Evolutionary conservation across 30 jellyfish, hydroid and myxozoan genomes (phyloP).

Genomic region (Cassiopea xamachana): DNA sequence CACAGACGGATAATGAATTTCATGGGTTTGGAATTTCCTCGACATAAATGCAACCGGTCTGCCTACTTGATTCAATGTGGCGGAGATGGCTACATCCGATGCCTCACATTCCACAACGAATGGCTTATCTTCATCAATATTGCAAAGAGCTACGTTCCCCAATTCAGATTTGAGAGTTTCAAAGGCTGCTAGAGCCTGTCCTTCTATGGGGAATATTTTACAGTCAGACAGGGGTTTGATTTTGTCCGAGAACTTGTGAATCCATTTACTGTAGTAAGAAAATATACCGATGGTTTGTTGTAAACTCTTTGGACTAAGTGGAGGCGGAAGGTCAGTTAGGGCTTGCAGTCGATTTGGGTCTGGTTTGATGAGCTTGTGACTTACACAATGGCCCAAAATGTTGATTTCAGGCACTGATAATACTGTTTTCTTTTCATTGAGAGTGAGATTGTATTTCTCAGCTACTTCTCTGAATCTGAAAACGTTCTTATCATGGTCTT

Average conservation of each 20-base stretch:
- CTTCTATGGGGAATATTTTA: slow-evolving; percentile 51
- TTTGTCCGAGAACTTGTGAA: slow-evolving; percentile 65
- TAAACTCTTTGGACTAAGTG: slow-evolving; percentile 32
- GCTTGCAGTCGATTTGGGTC: slow-evolving; percentile 83
- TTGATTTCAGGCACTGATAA: slow-evolving; percentile 38
- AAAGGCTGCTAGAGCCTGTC: slow-evolving; percentile 50
- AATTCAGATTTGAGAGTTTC: slow-evolving; percentile 33
- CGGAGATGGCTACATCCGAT: too few relatives aligned
- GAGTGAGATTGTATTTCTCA: slow-evolving; percentile 25
- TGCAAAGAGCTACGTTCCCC: slow-evolving; percentile 14
- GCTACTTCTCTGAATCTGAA: slow-evolving; percentile 51
- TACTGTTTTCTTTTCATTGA: slow-evolving; percentile 54
- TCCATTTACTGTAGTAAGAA: slow-evolving; percentile 76
- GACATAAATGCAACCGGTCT: too few relatives aligned
- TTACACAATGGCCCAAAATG: slow-evolving; percentile 56
- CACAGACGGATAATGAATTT: too few relatives aligned
- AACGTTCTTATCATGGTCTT: slow-evolving; percentile 66
- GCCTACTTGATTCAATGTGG: too few relatives aligned
- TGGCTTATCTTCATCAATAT: slow-evolving; percentile 28
- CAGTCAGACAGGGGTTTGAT: slow-evolving; percentile 43
- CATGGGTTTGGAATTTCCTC: too few relatives aligned
- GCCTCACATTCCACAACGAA: too few relatives aligned
- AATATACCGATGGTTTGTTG: slow-evolving; percentile 66
- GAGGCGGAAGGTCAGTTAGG: slow-evolving; percentile 69
- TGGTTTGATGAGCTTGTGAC: slow-evolving; percentile 60